Evolutionary conservation across 2,113 vertebrate species (phyloP), one percentile per base, ranked within the genome.

Genomic region (Silurus glanis): DNA sequence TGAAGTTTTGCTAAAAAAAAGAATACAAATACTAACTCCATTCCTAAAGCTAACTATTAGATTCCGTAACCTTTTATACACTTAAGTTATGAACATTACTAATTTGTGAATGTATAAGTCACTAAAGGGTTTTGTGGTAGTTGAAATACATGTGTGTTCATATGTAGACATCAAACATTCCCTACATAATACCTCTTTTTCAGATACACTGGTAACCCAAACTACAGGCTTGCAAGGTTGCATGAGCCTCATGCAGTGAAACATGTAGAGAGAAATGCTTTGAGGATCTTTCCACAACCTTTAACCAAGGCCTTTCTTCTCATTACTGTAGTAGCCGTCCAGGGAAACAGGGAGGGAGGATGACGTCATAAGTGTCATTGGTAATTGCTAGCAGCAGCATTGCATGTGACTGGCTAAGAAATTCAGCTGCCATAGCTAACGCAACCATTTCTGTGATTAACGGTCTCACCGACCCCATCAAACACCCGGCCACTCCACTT

Each of bases 311-410:
- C 76, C 59, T 25, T 84, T 87, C 74, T 85, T 79, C 85, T 81
- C 75, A 84, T 90, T 89, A 86, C 76, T 69, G 83, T 83, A 83
- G 82, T 87, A 90, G 72, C 83, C 85, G 88, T 87, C 85, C 83
- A 69, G 45, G 37, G 49, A 74, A 86, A 80, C 94, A 95, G 94
- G 95, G 94, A 93, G 92, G 94, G 94, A 80, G 94, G 93, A 93
- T 96, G 96, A 96, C 95, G 96, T 96, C 96, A 96, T 95, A 93
- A 94, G 95, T 96, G 95, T 96, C 94, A 96, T 95, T 95, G 92
- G 91, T 94, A 94, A 92, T 95, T 95, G 96, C 95, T 95, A 94
- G 93, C 79, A 82, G 88, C 66, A 59, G 55, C 74, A 67, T 67
- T 14, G 64, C 78, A 53, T 83, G 86, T 83, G 88, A 64, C 84